Base-by-base conservation (phyloP, 2,113 vertebrate genomes). In the Thermophis baileyi region DNA sequence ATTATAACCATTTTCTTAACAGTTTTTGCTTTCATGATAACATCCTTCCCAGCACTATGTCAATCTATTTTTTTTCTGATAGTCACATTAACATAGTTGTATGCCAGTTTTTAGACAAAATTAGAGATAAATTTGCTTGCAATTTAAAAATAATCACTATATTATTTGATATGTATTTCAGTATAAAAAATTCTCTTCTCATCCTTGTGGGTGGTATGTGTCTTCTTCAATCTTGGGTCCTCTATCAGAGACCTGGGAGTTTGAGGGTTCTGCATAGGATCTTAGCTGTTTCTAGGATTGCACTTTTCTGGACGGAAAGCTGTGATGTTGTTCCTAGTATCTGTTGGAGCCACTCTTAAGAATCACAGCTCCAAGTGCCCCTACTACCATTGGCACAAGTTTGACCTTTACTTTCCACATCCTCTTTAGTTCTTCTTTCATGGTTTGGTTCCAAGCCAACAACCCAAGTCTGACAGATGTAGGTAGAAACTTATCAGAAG, bases 11-110 rank as follows among this genome's bases (percentile, higher is more conserved):
- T 46, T 95, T 55, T 0, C 22, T 89, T 95, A 95, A 94, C 94
- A 74, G 91, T 85, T 95, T 6, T 49, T 91, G 91, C 1, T 11
- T 91, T 94, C 96, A 95, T 95, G 95, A 94, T 0, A 2, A 93
- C 91, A 94, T 81, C 51, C 27, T 93, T 94, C 55, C 27, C 94
- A 94, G 0, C 25, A 91, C 4, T 40, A 25, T 96, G 89, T 86
- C 90, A 95, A 27, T 90, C 93, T 93, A 92, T 85, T 93, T 94
- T 92, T 92, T 88, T 47, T 93, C 74, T 94, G 54, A 91, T 91
- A 90, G 55, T n/a, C 92, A 92, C 94, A 94, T 95, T 94, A 94
- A 22, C 3, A 49, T 93, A 94, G 87, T 92, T 94, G 47, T 95
- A 46, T 86, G 88, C 44, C 81, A 74, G 44, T 90, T 93, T 74